These are phyloP conservation scores for Apotomis capreana DNA, from an alignment of 2,888 invertebrate species.

Conservation along the genomic window DNA sequence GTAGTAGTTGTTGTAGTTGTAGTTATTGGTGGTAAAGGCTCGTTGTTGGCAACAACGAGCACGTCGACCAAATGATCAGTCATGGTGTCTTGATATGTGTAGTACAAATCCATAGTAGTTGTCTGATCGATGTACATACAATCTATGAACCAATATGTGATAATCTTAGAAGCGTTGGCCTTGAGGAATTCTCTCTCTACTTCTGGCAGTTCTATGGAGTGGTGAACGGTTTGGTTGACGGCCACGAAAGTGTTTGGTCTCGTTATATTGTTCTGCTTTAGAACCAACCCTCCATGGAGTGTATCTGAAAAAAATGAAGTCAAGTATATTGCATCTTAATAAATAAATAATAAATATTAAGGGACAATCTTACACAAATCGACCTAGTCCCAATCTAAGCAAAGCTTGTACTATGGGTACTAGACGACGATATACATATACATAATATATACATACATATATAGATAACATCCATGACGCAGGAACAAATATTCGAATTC, in stretches of 20 bases:
- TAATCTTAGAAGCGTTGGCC: constrained; percentile 73
- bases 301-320: constrained; percentile 77
- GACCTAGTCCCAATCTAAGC: no score
- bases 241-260: constrained; percentile 85
- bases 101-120: constrained; percentile 83
- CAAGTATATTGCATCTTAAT: no score
- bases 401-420: no score
- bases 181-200: constrained; percentile 85
- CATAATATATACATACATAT: no score
- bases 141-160: constrained; percentile 91
- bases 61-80: constrained; percentile 86
- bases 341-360: no score
- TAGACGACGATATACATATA: no score
- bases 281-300: constrained; percentile 86
- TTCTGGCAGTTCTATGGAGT: constrained; percentile 82
- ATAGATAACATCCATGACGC: no score
- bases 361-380: no score
- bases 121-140: constrained; percentile 87
- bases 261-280: constrained; percentile 85
- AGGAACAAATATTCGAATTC: no score
- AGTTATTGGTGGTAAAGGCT: constrained; percentile 82
- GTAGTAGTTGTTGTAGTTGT: constrained; percentile 78
- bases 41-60: constrained; percentile 87
- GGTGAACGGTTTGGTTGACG: constrained; percentile 82
- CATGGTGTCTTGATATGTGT: constrained; percentile 86